These are phyloP conservation scores for Rhinoptilus africanus DNA, from an alignment of 2,113 vertebrate genomes.

Conservation along the genomic window DNA sequence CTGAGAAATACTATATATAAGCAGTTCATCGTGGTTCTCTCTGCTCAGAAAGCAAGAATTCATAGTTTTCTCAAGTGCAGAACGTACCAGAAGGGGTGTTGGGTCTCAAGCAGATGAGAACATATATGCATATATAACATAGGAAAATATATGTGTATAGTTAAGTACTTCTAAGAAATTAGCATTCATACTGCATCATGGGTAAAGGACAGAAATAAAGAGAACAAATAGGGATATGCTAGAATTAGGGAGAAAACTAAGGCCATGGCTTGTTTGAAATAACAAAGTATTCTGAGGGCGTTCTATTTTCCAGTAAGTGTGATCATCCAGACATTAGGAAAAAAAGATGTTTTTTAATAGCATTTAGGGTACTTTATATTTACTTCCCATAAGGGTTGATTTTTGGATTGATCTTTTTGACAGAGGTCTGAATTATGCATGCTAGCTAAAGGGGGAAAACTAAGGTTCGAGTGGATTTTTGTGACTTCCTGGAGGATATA, in stretches of 20 bases:
- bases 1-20: not conserved
- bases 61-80: not conserved
- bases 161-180: not conserved
- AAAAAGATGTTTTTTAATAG: not conserved
- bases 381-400: not conserved
- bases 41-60: not conserved
- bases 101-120: not conserved
- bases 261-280: not conserved
- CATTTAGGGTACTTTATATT: not conserved
- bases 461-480: not conserved
- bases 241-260: not conserved
- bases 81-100: not conserved
- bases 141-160: not conserved
- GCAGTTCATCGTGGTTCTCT: not conserved
- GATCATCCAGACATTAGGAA: not conserved
- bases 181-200: not conserved
- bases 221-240: not conserved
- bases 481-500: slow-evolving; percentile 13
- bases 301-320: not conserved
- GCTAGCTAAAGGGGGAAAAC: not conserved
- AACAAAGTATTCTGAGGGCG: not conserved
- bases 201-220: not conserved
- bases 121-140: not conserved
- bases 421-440: not conserved
- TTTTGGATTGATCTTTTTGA: not conserved